phyloP scores from a whole-genome alignment of 2,113 vertebrate genomes.

The Verasper variegatus region DNA sequence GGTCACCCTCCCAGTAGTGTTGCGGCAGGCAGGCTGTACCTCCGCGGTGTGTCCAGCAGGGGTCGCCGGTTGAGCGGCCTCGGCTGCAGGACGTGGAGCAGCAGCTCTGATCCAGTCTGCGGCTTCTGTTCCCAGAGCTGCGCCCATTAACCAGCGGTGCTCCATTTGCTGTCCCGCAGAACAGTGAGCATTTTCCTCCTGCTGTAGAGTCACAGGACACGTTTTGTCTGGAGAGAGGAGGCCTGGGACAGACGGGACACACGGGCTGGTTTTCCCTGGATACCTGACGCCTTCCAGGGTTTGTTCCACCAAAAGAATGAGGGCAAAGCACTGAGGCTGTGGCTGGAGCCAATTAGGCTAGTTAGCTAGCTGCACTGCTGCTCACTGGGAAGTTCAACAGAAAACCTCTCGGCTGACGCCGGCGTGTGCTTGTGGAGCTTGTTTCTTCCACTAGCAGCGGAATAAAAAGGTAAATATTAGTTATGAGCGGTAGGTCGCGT shows the following conservation, averaged over 20 bases:
- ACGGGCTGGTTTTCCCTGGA: constrained; percentile 15
- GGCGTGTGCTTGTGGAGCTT: background rate
- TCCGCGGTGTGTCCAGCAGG: constrained; percentile 11
- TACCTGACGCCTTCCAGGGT: constrained; percentile 25
- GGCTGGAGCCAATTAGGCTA: constrained; percentile 51
- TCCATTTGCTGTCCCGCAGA: constrained; percentile 28
- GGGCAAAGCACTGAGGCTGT: constrained; percentile 48
- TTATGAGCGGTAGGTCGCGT: constrained; percentile 1
- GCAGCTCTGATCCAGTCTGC: constrained; percentile 51
- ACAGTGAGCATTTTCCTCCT: constrained; percentile 62
- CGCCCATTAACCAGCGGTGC: constrained; percentile 50
- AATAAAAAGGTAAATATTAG: constrained; percentile 6
- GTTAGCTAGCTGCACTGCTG: constrained; percentile 37
- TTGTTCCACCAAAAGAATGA: constrained; percentile 28
- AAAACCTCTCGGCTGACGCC: background rate
- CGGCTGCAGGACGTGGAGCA: constrained; percentile 6
- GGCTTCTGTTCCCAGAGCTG: constrained; percentile 55
- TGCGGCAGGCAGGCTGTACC: background rate
- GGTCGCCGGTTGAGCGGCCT: background rate
- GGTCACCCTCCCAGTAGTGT: too few species aligned
- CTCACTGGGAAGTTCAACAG: background rate
- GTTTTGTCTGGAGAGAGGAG: background rate
- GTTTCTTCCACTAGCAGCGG: background rate
- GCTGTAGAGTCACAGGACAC: background rate
- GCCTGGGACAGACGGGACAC: background rate